These are phyloP conservation scores for Matsumyia berberina DNA, from an alignment of 2,888 invertebrate species.

Conservation along the genomic window DNA sequence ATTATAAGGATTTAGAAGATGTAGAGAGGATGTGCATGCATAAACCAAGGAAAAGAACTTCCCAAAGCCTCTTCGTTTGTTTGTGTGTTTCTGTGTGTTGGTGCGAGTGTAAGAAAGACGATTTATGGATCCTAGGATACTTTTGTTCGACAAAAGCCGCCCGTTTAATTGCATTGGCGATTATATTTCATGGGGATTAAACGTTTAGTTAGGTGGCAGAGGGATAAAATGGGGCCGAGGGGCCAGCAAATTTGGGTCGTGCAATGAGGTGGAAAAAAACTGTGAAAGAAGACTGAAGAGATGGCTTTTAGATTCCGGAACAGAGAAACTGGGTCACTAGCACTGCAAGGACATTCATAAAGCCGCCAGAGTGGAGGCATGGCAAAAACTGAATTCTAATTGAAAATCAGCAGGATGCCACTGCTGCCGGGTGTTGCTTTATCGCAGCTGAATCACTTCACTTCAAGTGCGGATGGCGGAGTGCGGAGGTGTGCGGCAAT, in stretches of 20 bases:
- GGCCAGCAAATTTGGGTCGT: slow-evolving; percentile 45
- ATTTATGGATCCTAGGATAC: slow-evolving; percentile 69
- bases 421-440: slow-evolving; percentile 7
- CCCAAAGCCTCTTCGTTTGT: slow-evolving; percentile 37
- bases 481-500: slow-evolving; percentile 1
- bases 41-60: slow-evolving; percentile 60
- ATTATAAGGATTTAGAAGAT: slow-evolving; percentile 72
- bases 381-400: slow-evolving; percentile 68
- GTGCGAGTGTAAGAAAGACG: slow-evolving; percentile 27
- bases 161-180: slow-evolving; percentile 75
- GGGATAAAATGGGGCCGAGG: not conserved
- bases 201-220: slow-evolving; percentile 19
- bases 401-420: slow-evolving; percentile 65
- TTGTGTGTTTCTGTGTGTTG: slow-evolving; percentile 2
- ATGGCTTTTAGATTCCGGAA: slow-evolving; percentile 1
- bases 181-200: slow-evolving; percentile 76
- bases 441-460: not conserved
- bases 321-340: slow-evolving; percentile 66
- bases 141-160: slow-evolving; percentile 72
- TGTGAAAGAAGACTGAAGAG: slow-evolving; percentile 10
- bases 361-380: slow-evolving; percentile 40
- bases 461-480: not conserved
- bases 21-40: slow-evolving; percentile 61
- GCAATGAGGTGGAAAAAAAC: slow-evolving; percentile 54
- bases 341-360: slow-evolving; percentile 72